These are phyloP conservation scores for Mormyrus proboscirostris DNA, from an alignment of 2,797 vertebrate species.

Conservation along the genomic window DNA sequence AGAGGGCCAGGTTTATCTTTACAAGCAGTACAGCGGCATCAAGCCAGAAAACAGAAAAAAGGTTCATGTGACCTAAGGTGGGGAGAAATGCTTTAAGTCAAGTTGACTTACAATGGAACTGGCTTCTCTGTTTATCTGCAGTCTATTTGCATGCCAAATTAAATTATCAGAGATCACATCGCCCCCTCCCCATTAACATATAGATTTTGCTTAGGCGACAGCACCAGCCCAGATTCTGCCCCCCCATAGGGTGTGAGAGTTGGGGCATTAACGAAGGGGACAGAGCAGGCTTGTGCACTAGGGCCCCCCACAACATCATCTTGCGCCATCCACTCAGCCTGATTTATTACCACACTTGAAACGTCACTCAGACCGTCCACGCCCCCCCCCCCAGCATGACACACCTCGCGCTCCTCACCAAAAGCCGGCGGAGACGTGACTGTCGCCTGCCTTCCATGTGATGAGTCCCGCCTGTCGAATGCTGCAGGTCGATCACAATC, in stretches of 20 bases:
- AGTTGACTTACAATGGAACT: neutral
- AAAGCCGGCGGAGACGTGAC: neutral
- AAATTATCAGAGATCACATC: neutral
- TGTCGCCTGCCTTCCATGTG: neutral
- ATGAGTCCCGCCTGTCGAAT: constrained; percentile 17
- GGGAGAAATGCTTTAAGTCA: neutral
- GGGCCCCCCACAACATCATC: neutral
- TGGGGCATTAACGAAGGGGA: neutral
- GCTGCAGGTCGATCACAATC: neutral
- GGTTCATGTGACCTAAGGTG: neutral
- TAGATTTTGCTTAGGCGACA: neutral
- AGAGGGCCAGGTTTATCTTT: neutral
- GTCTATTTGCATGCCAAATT: neutral
- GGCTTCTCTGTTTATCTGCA: neutral
- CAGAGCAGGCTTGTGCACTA: neutral
- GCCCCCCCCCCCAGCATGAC: neutral
- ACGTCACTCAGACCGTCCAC: neutral
- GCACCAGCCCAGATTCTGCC: neutral
- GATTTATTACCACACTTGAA: constrained; percentile 17
- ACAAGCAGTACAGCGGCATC: neutral
- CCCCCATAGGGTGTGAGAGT: neutral
- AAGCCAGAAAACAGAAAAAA: neutral
- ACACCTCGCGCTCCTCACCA: neutral
- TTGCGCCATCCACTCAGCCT: neutral
- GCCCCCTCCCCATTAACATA: neutral